Evolutionary conservation across 2,797 vertebrate genomes (phyloP).

Genomic region (Buphagus erythrorhynchus): DNA sequence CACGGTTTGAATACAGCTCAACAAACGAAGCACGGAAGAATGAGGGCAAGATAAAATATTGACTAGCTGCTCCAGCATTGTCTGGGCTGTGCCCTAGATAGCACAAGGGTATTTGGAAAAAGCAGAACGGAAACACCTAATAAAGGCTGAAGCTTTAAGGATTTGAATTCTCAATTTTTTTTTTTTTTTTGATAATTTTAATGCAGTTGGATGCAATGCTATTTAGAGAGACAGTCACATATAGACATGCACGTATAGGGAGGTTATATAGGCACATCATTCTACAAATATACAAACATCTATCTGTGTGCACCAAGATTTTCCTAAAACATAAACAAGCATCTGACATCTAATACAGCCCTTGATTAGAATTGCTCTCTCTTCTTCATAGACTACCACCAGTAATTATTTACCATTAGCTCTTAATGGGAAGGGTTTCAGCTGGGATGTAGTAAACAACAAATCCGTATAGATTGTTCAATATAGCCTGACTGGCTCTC

Average conservation of each 20-base stretch:
- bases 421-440: constrained; percentile 23
- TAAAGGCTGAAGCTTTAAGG: neutral
- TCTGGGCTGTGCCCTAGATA: constrained; percentile 32
- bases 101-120: neutral
- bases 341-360: neutral
- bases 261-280: neutral
- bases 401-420: constrained; percentile 47
- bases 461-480: neutral
- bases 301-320: neutral
- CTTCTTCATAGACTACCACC: neutral
- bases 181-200: neutral
- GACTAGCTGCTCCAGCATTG: constrained; percentile 44
- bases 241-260: neutral
- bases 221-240: neutral
- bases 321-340: neutral
- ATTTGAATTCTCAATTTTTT: neutral
- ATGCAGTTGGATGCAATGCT: neutral
- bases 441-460: constrained; percentile 28
- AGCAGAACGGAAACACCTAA: neutral
- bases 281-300: neutral
- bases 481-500: neutral
- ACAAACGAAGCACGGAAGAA: constrained; percentile 22
- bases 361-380: neutral
- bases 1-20: neutral
- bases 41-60: constrained; percentile 57